Evolutionary conservation across 2,888 invertebrate species (phyloP).

Genomic region (Drosophila borealis): DNA sequence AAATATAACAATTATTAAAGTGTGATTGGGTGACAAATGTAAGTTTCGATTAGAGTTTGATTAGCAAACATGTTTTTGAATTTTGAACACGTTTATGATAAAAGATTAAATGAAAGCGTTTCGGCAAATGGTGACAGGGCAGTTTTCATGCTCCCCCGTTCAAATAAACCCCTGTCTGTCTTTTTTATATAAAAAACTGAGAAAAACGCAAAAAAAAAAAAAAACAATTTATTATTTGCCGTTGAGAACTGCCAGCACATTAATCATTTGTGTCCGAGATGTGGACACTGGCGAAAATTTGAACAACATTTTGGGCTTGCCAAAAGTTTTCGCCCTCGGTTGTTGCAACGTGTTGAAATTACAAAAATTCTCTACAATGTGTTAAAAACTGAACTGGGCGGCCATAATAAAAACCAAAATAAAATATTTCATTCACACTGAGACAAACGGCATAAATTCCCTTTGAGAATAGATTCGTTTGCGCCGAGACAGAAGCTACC

Average conservation of each 20-base stretch:
- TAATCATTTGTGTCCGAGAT: slow-evolving; percentile 76
- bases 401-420: slow-evolving; percentile 62
- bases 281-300: slow-evolving; percentile 71
- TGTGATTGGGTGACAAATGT: background rate
- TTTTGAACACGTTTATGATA: slow-evolving; percentile 64
- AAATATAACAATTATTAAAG: background rate
- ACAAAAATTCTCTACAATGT: slow-evolving; percentile 68
- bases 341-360: slow-evolving; percentile 79
- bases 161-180: slow-evolving; percentile 22
- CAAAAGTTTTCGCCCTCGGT: slow-evolving; percentile 63
- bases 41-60: slow-evolving; percentile 3
- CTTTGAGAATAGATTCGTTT: slow-evolving; percentile 75
- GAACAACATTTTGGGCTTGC: slow-evolving; percentile 51
- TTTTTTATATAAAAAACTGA: slow-evolving; percentile 36
- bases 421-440: slow-evolving; percentile 77
- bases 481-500: slow-evolving; percentile 47
- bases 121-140: slow-evolving; percentile 71
- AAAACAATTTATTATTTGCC: slow-evolving; percentile 75
- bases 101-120: slow-evolving; percentile 65
- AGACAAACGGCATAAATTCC: slow-evolving; percentile 78
- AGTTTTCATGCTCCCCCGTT: slow-evolving; percentile 27
- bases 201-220: slow-evolving; percentile 26
- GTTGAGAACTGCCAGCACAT: slow-evolving; percentile 56
- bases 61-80: slow-evolving; percentile 40
- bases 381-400: slow-evolving; percentile 65